A percentile compares a stretch with the other conserved stretches of the same genome.
phyloP scores from a whole-genome alignment of 2,888 invertebrate genomes.

The Mythimna albipuncta region DNA sequence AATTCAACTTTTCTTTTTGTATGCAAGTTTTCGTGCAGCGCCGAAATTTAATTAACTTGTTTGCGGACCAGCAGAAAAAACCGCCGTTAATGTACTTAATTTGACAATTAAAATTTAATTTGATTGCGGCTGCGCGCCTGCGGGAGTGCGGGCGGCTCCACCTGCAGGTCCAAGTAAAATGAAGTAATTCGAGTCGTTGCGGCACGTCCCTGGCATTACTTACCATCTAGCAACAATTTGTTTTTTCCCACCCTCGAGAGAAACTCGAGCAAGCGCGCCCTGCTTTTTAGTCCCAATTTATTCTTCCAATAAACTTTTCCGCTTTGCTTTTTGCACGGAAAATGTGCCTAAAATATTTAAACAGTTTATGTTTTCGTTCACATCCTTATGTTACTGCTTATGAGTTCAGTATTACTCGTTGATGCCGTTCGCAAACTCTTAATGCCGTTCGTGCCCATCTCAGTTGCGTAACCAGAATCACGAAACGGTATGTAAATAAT shows the following conservation, averaged over 20 bases:
- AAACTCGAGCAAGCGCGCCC: constrained; percentile 82
- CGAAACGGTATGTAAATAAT: constrained; percentile 59
- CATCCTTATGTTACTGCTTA: constrained; percentile 78
- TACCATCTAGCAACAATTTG: constrained; percentile 88
- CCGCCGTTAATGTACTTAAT: constrained; percentile 73
- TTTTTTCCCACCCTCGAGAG: constrained; percentile 83
- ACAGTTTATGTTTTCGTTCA: constrained; percentile 82
- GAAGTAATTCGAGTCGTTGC: constrained; percentile 84
- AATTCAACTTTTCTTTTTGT: constrained; percentile 31
- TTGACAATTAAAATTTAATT: constrained; percentile 80
- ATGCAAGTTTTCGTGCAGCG: constrained; percentile 40
- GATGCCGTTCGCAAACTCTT: constrained; percentile 59
- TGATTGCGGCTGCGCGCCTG: constrained; percentile 69
- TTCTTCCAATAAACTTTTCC: constrained; percentile 86
- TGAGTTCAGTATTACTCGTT: constrained; percentile 64
- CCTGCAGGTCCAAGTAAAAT: constrained; percentile 80
- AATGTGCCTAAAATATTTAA: constrained; percentile 86
- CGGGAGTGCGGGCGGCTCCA: constrained; percentile 63
- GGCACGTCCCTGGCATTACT: constrained; percentile 86
- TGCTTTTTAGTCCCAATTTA: constrained; percentile 88
- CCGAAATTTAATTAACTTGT: constrained; percentile 66
- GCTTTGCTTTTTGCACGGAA: constrained; percentile 82
- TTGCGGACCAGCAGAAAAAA: constrained; percentile 64
- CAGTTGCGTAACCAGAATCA: constrained; percentile 59
- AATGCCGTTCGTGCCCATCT: constrained; percentile 60